phyloP scores from a whole-genome alignment of 2,113 vertebrate genomes.

The Regulus satrapa region DNA sequence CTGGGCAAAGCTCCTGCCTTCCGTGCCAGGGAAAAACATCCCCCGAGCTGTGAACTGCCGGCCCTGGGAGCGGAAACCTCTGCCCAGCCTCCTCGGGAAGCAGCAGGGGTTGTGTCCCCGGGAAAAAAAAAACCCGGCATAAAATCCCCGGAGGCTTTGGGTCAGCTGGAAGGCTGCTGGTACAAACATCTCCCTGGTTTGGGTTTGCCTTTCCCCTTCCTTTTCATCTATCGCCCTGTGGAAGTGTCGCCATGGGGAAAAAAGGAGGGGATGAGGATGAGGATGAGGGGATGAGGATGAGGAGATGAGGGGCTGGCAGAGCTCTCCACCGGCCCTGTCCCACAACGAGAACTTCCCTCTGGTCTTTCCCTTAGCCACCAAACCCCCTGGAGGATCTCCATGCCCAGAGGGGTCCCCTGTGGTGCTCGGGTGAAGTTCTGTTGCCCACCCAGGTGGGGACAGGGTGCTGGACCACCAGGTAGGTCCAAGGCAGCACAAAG shows the following conservation, averaged over 20 bases:
- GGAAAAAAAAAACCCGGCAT: rapidly evolving
- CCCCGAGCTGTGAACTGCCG: rapidly evolving
- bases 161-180: not conserved
- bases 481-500: rapidly evolving
- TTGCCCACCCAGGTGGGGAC: not conserved
- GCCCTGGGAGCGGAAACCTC: rapidly evolving
- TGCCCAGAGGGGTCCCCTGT: rapidly evolving
- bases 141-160: not conserved
- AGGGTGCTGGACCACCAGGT: not conserved
- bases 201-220: rapidly evolving
- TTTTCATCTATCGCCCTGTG: rapidly evolving
- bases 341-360: not conserved
- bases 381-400: rapidly evolving
- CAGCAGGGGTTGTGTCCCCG: not conserved
- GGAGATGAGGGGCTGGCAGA: not conserved
- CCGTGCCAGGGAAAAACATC: not conserved
- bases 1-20: not conserved
- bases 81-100: not conserved
- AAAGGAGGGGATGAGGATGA: not conserved
- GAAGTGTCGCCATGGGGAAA: rapidly evolving
- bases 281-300: not conserved
- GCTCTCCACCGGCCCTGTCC: rapidly evolving
- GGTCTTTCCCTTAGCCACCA: not conserved
- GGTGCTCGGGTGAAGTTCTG: rapidly evolving
- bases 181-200: rapidly evolving